These are phyloP conservation scores for Dolichopus griseipennis DNA, from an alignment of 2,888 invertebrate species.

Conservation along the genomic window DNA sequence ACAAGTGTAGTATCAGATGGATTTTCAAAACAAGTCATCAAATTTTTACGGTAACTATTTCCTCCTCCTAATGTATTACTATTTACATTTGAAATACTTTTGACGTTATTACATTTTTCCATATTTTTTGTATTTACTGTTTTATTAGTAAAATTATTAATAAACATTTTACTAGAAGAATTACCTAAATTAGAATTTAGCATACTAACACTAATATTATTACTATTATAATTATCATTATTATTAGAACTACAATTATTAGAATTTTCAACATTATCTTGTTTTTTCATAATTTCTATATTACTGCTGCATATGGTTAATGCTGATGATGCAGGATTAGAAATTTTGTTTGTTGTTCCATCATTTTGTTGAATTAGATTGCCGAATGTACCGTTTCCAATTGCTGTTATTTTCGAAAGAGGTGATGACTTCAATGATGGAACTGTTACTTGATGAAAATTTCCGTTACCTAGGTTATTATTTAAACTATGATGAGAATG, in stretches of 20 bases:
- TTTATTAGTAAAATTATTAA: not conserved
- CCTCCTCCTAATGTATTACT: slow-evolving; percentile 13
- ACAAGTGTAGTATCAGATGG: not conserved
- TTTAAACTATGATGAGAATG: slow-evolving; percentile 11
- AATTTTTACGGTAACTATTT: slow-evolving; percentile 4
- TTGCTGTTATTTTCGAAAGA: slow-evolving; percentile 32
- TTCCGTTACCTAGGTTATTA: slow-evolving; percentile 16
- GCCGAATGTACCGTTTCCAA: slow-evolving; percentile 13
- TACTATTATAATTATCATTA: not conserved
- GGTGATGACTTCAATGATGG: not conserved
- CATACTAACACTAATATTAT: not conserved
- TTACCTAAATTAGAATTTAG: slow-evolving; percentile 2
- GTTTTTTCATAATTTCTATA: slow-evolving; percentile 9
- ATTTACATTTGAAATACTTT: slow-evolving; percentile 20
- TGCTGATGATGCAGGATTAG: slow-evolving; percentile 26
- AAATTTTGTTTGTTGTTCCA: slow-evolving; percentile 10
- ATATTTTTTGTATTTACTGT: not conserved
- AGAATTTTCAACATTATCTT: slow-evolving; percentile 9
- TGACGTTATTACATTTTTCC: slow-evolving; percentile 14
- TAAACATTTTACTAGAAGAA: not conserved
- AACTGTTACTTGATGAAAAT: slow-evolving; percentile 10
- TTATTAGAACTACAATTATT: not conserved
- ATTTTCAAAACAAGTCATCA: slow-evolving; percentile 1
- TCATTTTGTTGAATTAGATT: not conserved
- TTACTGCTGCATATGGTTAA: slow-evolving; percentile 29